Conservation (phyloP, 2,888 invertebrate genomes). For the Ecdyonurus torrentis region DNA sequence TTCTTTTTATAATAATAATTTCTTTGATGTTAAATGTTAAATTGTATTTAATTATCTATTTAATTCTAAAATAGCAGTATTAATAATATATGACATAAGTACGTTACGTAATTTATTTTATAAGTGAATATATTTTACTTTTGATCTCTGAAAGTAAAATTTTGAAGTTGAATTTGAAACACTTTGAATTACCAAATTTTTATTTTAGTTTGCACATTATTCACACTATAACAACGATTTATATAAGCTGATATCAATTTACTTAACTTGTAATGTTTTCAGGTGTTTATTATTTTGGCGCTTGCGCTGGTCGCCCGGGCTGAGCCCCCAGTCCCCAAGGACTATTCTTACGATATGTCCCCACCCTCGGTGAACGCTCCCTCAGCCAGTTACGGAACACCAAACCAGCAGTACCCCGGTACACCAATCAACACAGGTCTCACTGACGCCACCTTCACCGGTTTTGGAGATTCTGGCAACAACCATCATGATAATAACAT, state of each 20-base stretch:
- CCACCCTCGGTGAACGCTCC: neutral
- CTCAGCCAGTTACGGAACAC: conserved; percentile 16
- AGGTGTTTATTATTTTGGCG: neutral
- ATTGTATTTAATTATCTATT: neutral
- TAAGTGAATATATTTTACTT: too few relatives aligned
- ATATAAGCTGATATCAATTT: too few relatives aligned
- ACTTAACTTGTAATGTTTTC: too few relatives aligned
- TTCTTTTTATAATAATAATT: neutral
- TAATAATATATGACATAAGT: too few relatives aligned
- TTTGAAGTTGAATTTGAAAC: too few relatives aligned
- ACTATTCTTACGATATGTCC: neutral
- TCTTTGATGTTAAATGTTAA: neutral
- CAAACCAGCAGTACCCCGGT: neutral
- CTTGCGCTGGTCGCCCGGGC: neutral
- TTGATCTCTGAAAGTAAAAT: too few relatives aligned
- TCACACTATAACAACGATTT: too few relatives aligned
- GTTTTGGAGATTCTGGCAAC: too few relatives aligned
- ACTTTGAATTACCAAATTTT: too few relatives aligned
- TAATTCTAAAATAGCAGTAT: neutral
- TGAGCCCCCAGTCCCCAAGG: conserved; percentile 3
- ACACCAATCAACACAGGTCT: neutral
- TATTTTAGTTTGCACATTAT: too few relatives aligned
- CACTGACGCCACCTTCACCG: neutral
- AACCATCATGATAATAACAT: too few relatives aligned
- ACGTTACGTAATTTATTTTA: too few relatives aligned